Evolutionary conservation across 2,797 vertebrate genomes (phyloP).

Genomic region (Spinus olivaceus): DNA sequence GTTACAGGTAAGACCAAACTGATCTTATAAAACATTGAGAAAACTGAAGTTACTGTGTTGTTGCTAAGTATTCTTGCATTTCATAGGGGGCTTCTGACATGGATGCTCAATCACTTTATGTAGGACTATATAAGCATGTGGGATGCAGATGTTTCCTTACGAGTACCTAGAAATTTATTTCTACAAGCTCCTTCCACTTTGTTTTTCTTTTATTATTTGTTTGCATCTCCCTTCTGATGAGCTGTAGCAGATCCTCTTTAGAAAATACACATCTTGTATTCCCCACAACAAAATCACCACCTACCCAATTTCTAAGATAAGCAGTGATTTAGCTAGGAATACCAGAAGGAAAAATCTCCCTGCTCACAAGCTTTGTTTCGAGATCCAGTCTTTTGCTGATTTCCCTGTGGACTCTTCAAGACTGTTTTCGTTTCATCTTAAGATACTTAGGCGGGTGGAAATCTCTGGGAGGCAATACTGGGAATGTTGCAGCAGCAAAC

Average conservation of each 20-base stretch:
- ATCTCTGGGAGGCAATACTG: neutral
- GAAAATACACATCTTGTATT: neutral
- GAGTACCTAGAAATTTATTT: neutral
- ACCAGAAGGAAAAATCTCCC: accelerated
- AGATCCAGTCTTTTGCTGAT: neutral
- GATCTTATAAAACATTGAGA: neutral
- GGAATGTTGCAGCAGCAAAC: neutral
- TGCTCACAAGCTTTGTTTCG: neutral
- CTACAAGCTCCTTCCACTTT: neutral
- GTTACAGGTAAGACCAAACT: neutral
- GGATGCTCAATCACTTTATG: neutral
- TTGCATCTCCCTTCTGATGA: neutral
- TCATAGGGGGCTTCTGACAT: neutral
- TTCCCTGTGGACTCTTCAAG: neutral
- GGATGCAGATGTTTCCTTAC: neutral
- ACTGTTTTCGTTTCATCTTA: neutral
- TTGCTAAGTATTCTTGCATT: neutral
- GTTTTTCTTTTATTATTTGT: neutral
- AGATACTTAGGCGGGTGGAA: neutral
- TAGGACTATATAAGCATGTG: neutral
- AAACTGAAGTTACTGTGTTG: neutral
- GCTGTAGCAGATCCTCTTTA: neutral
- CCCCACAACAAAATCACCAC: neutral
- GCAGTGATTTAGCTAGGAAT: neutral
- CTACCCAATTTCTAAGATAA: neutral